phyloP scores from a whole-genome alignment of 2,888 invertebrate genomes.

The Ypsolopha scabrella region DNA sequence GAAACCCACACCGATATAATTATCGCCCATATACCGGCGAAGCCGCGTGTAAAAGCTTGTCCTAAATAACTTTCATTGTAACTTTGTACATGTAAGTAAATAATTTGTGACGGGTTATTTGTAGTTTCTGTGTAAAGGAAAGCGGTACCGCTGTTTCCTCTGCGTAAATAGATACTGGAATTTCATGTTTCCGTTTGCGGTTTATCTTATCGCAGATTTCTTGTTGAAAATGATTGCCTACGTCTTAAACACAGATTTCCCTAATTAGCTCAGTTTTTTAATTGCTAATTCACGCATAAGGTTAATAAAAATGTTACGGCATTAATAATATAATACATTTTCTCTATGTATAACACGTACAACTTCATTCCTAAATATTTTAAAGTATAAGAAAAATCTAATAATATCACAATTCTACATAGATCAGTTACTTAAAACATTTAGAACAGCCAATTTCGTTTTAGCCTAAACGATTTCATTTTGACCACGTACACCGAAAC shows the following conservation, averaged over 20 bases:
- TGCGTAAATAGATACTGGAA: not conserved
- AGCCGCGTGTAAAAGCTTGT: too few species aligned
- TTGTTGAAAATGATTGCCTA: not conserved
- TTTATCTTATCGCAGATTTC: not conserved
- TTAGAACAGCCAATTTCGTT: not conserved
- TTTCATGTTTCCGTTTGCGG: not conserved
- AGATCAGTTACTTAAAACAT: not conserved
- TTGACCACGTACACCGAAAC: conserved; percentile 38
- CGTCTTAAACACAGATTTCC: too few species aligned
- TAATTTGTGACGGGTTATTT: not conserved
- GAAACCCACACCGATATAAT: too few species aligned
- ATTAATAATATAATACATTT: too few species aligned
- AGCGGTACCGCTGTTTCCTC: not conserved
- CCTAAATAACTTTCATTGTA: too few species aligned
- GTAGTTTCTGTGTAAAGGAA: not conserved
- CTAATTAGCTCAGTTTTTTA: too few species aligned
- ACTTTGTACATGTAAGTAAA: too few species aligned
- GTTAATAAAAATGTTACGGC: too few species aligned
- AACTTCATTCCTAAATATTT: too few species aligned
- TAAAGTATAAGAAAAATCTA: not conserved
- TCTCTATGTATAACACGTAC: too few species aligned
- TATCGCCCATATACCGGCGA: too few species aligned
- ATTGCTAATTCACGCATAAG: too few species aligned
- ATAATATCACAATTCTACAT: not conserved
- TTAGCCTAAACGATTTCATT: conserved; percentile 11